Percentiles rank a stretch among this genome's conserved stretches.
Conservation (phyloP, 2,797 vertebrate species). For the Cichlasoma orientale region DNA sequence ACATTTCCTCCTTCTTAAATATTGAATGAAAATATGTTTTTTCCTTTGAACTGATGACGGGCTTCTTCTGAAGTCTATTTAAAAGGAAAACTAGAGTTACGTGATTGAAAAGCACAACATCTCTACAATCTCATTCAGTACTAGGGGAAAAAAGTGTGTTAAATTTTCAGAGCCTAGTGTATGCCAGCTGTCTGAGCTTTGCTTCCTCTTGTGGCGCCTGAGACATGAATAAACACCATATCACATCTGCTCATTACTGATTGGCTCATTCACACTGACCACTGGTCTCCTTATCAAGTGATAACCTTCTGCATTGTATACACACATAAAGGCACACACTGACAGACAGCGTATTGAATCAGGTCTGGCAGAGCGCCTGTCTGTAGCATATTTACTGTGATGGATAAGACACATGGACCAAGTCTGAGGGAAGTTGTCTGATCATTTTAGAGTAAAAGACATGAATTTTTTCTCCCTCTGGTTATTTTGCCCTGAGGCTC, state of each 20-base stretch:
- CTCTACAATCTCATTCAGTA: background rate
- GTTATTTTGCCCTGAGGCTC: background rate
- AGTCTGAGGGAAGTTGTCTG: background rate
- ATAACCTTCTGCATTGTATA: background rate
- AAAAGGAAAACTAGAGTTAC: background rate
- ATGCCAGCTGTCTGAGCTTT: background rate
- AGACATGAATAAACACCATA: background rate
- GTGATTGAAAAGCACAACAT: too few species aligned
- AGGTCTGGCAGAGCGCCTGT: background rate
- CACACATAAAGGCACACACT: background rate
- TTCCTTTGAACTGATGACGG: background rate
- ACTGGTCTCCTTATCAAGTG: background rate
- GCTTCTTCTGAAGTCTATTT: background rate
- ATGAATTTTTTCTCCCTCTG: background rate
- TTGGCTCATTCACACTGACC: background rate
- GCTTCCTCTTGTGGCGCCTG: background rate
- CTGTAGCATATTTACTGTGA: background rate
- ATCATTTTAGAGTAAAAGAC: conserved; percentile 4
- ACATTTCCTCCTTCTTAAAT: background rate
- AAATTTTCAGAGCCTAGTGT: background rate
- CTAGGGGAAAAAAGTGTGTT: background rate
- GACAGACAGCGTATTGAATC: conserved; percentile 6
- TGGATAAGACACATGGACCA: background rate
- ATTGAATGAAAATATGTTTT: background rate
- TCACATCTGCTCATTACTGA: background rate